A percentile compares a stretch with the other conserved stretches of the same genome.
Evolutionary conservation across 2,113 vertebrate species (phyloP).

Genomic region (Brachyhypopomus gauderio): DNA sequence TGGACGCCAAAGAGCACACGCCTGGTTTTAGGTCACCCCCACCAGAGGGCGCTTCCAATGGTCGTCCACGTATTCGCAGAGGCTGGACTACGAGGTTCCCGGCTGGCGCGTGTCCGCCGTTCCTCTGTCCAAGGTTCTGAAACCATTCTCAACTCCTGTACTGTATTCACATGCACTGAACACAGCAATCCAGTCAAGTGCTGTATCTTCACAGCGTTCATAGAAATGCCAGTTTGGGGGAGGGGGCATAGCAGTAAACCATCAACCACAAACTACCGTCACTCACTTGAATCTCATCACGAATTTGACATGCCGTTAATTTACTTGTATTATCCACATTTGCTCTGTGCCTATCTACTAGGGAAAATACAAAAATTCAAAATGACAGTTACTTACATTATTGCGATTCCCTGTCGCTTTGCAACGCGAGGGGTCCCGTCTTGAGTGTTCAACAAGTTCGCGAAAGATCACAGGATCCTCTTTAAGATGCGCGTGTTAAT

Average conservation of each 20-base stretch:
- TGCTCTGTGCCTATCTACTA: too few species aligned
- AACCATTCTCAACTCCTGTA: constrained; percentile 10
- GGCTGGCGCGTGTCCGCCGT: not conserved
- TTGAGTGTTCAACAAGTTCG: constrained; percentile 75
- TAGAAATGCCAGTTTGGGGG: not conserved
- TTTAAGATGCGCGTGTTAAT: constrained; percentile 63
- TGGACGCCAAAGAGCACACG: too few species aligned
- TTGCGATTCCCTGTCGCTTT: too few species aligned
- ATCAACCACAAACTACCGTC: not conserved
- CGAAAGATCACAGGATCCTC: constrained; percentile 64
- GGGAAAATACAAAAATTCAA: too few species aligned
- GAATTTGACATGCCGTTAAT: too few species aligned
- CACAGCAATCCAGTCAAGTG: not conserved
- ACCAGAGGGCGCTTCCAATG: constrained; percentile 69
- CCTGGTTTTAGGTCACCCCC: constrained; percentile 45
- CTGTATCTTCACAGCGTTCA: not conserved
- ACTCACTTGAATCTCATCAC: not conserved
- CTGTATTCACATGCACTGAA: not conserved
- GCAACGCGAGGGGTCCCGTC: constrained; percentile 34
- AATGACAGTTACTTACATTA: too few species aligned
- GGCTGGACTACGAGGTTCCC: not conserved
- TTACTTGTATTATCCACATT: too few species aligned
- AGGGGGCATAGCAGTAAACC: not conserved
- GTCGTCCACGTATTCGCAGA: constrained; percentile 1
- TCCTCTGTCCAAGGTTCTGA: constrained; percentile 32